A percentile compares a stretch with the other conserved stretches of the same genome.
Evolutionary conservation across 92 coral and sea anemone genomes (phyloP).

Genomic region (Anthopleura xanthogrammica): DNA sequence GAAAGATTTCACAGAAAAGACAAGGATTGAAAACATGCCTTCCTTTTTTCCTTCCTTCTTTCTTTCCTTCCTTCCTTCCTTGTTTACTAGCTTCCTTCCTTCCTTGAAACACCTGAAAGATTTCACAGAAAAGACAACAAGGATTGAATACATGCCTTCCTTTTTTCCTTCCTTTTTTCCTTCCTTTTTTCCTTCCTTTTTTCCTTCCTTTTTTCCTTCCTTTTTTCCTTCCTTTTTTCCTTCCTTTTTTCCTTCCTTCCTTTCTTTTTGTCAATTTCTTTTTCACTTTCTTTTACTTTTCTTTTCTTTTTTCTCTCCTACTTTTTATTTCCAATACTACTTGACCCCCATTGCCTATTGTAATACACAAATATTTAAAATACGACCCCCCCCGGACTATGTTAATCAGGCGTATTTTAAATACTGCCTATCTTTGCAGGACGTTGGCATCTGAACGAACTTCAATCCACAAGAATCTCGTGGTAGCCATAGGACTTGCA

Average conservation of each 20-base stretch:
- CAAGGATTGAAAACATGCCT: background rate
- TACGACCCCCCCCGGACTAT: too few species aligned
- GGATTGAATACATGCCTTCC: too few species aligned
- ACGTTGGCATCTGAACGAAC: conserved; percentile 94
- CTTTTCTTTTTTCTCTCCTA: background rate
- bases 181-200: background rate
- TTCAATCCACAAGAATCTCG: conserved; percentile 93
- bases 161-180: background rate
- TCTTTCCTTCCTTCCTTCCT: background rate
- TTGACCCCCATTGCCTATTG: background rate
- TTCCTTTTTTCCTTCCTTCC: background rate
- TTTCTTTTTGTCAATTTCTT: background rate
- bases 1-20: too few species aligned
- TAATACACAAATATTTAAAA: too few species aligned
- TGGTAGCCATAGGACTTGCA: conserved; percentile 92
- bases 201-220: background rate
- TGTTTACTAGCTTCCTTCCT: background rate
- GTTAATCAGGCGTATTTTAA: background rate
- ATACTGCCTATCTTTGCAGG: conserved; percentile 20
- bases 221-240: background rate
- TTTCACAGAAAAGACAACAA: too few species aligned
- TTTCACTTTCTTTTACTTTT: background rate
- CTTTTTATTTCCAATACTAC: background rate
- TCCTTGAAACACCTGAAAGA: background rate
- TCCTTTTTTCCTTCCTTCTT: background rate